Evolutionary conservation across 2,888 invertebrate genomes (phyloP).

Genomic region (Leptarthrus brevirostris): DNA sequence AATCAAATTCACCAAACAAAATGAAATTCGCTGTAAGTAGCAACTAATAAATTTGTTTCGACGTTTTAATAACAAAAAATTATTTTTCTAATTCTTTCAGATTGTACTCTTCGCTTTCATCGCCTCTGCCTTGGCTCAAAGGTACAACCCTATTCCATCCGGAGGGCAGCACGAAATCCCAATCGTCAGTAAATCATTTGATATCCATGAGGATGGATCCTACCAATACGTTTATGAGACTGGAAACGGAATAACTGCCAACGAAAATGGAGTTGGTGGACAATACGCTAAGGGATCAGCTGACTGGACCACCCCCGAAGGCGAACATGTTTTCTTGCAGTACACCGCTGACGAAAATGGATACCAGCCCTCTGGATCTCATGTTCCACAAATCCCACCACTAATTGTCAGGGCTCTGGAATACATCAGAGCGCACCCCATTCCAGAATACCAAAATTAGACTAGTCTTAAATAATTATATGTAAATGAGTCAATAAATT

Average conservation of each 20-base stretch:
- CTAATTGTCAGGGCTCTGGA: conserved; percentile 35
- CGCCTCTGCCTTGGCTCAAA: conserved; percentile 1
- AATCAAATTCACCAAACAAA: conserved; percentile 34
- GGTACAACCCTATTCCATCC: conserved; percentile 8
- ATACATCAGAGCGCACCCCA: conserved; percentile 32
- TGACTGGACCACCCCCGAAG: conserved; percentile 48
- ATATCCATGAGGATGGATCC: conserved; percentile 35
- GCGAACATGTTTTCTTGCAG: conserved; percentile 36
- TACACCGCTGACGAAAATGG: conserved; percentile 51
- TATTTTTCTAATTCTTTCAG: not conserved
- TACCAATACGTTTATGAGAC: conserved; percentile 40
- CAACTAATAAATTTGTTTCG: not conserved
- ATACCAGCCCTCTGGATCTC: conserved; percentile 46
- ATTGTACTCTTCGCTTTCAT: conserved; percentile 24
- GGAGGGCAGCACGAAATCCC: no score
- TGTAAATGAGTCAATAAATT: conserved; percentile 1
- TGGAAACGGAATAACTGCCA: conserved; percentile 45
- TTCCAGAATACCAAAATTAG: conserved; percentile 28
- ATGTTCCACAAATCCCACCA: conserved; percentile 44
- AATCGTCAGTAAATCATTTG: conserved; percentile 28
- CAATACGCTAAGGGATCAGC: conserved; percentile 42
- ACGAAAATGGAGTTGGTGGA: conserved; percentile 46
- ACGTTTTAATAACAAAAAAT: not conserved
- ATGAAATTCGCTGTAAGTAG: conserved; percentile 42
- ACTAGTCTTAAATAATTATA: conserved; percentile 16